phyloP scores from a whole-genome alignment of 2,113 vertebrate genomes.

The Hydrochoerus hydrochaeris region DNA sequence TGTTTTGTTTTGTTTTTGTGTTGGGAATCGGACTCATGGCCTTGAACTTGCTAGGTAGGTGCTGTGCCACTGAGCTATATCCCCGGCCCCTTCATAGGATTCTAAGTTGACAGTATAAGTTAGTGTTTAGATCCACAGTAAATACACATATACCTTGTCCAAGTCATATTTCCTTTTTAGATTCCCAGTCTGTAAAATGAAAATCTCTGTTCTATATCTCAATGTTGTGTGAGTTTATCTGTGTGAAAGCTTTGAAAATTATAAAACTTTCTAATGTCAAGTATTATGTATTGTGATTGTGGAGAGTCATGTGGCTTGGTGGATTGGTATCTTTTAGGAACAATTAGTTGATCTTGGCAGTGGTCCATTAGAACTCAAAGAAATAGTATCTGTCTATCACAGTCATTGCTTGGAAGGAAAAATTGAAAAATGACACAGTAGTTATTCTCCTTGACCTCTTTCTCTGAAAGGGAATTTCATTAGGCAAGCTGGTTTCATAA shows the following conservation, averaged over 20 bases:
- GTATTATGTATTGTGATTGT: constrained; percentile 29
- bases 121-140: not conserved
- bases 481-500: constrained; percentile 55
- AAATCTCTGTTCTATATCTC: not conserved
- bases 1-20: too few species aligned
- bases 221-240: not conserved
- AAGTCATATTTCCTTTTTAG: constrained; percentile 38
- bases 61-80: too few species aligned
- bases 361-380: constrained; percentile 55
- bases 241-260: constrained; percentile 21
- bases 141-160: not conserved
- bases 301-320: constrained; percentile 41
- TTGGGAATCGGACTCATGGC: too few species aligned
- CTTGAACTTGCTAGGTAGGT: too few species aligned
- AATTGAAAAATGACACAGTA: constrained; percentile 73
- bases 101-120: not conserved
- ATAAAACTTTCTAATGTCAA: constrained; percentile 58
- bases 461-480: constrained; percentile 64
- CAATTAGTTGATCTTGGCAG: constrained; percentile 58
- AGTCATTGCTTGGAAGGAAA: constrained; percentile 77
- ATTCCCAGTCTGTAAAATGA: constrained; percentile 64
- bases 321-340: constrained; percentile 35
- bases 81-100: not conserved
- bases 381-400: constrained; percentile 67
- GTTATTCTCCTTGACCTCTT: constrained; percentile 78